Conservation (phyloP, 2,113 vertebrate species). For the Fulica atra region DNA sequence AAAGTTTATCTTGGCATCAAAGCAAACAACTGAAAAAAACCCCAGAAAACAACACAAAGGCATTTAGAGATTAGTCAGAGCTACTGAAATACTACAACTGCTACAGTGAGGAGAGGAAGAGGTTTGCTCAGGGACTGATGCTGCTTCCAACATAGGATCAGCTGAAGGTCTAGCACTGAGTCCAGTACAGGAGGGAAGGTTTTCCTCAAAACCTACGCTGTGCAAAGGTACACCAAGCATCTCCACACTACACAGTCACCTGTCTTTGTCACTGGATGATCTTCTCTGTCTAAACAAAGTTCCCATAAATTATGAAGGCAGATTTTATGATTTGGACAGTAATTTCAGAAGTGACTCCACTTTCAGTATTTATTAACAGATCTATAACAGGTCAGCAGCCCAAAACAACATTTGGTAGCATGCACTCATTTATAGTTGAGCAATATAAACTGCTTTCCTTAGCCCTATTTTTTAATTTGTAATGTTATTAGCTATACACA, state of each 20-base stretch:
- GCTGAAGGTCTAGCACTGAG: not conserved
- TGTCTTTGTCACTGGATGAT: not conserved
- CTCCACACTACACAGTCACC: not conserved
- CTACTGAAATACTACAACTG: not conserved
- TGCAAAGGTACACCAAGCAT: not conserved
- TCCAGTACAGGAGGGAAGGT: not conserved
- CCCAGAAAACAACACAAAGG: not conserved
- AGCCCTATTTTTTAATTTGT: not conserved
- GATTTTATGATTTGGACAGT: not conserved
- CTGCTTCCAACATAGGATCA: not conserved
- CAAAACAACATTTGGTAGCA: not conserved
- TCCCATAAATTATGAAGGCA: not conserved
- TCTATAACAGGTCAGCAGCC: not conserved
- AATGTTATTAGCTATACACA: not conserved
- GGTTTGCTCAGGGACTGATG: not conserved
- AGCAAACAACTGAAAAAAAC: constrained; percentile 89
- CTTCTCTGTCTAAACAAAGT: not conserved
- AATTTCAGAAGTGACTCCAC: not conserved
- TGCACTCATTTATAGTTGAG: not conserved
- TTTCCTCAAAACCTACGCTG: not conserved
- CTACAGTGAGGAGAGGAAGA: not conserved
- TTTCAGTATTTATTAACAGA: too few species aligned
- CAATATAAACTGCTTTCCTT: not conserved
- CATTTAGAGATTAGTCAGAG: not conserved
- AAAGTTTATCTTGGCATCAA: constrained; percentile 99